These are phyloP conservation scores for Podarcis siculus DNA, from an alignment of 2,797 vertebrate genomes.

Conservation along the genomic window DNA sequence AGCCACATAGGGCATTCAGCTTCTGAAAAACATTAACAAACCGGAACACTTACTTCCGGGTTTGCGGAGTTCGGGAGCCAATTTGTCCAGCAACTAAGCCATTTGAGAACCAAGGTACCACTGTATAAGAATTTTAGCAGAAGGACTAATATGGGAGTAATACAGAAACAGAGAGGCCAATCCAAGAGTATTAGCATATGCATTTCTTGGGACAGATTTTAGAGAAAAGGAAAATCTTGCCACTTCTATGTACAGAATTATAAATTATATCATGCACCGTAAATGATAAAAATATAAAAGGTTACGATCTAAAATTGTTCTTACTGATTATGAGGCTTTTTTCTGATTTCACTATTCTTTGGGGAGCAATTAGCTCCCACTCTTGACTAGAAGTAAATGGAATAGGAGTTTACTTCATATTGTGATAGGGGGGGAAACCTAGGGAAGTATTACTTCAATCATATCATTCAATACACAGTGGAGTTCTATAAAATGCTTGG, in stretches of 20 bases:
- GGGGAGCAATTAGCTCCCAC: constrained; percentile 15
- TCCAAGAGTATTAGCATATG: neutral
- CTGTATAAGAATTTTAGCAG: neutral
- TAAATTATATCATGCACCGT: neutral
- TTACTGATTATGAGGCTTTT: neutral
- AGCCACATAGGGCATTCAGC: too few species aligned
- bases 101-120: too few species aligned
- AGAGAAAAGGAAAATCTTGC: neutral
- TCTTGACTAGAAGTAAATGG: constrained; percentile 24
- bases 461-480: constrained; percentile 27
- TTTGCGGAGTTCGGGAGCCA: too few species aligned
- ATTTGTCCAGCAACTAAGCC: too few species aligned
- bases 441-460: neutral
- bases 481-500: constrained; percentile 44
- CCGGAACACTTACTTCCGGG: too few species aligned
- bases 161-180: neutral
- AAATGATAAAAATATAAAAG: neutral
- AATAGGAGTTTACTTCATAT: neutral
- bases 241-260: neutral
- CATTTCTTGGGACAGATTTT: neutral
- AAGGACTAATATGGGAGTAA: neutral
- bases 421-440: neutral
- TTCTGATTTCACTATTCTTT: constrained; percentile 23
- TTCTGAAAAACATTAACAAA: too few species aligned
- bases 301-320: neutral